Conservation (phyloP, 2,113 vertebrate species). For the Procapra przewalskii region DNA sequence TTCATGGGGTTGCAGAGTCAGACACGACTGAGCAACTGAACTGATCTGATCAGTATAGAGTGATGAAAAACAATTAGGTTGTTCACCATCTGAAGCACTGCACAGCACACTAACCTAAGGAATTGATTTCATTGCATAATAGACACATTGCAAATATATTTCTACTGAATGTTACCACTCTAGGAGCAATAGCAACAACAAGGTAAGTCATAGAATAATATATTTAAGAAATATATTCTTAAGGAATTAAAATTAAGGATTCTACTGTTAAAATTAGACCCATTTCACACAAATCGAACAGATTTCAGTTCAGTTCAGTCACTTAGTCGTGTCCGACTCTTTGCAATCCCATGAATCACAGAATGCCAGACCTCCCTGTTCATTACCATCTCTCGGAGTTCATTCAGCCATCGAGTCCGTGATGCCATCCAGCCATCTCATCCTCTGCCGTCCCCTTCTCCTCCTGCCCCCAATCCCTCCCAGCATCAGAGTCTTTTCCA, state of each 20-base stretch:
- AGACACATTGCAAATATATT: slow-evolving; percentile 9
- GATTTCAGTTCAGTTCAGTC: background rate
- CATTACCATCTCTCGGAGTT: too few relatives aligned
- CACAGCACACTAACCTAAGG: slow-evolving; percentile 27
- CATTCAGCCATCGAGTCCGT: too few relatives aligned
- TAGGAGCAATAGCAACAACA: background rate
- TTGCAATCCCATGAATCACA: too few relatives aligned
- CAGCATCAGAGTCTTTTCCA: too few relatives aligned
- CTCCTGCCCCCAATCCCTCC: too few relatives aligned
- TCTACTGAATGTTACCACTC: background rate
- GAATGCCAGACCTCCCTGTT: too few relatives aligned
- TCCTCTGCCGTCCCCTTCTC: too few relatives aligned
- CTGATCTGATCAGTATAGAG: background rate
- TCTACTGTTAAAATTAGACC: background rate
- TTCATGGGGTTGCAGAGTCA: too few relatives aligned
- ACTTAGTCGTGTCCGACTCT: too few relatives aligned
- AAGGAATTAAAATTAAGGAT: background rate
- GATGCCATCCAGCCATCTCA: too few relatives aligned
- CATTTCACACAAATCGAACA: background rate
- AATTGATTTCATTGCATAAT: slow-evolving; percentile 40
- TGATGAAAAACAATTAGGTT: slow-evolving; percentile 35
- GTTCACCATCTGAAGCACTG: background rate
- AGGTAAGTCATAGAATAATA: background rate
- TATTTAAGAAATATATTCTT: background rate
- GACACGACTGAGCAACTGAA: too few relatives aligned